Percentiles rank a stretch among this genome's conserved stretches.
Conservation (phyloP, 2,888 invertebrate species). For the Torymus texanus region DNA sequence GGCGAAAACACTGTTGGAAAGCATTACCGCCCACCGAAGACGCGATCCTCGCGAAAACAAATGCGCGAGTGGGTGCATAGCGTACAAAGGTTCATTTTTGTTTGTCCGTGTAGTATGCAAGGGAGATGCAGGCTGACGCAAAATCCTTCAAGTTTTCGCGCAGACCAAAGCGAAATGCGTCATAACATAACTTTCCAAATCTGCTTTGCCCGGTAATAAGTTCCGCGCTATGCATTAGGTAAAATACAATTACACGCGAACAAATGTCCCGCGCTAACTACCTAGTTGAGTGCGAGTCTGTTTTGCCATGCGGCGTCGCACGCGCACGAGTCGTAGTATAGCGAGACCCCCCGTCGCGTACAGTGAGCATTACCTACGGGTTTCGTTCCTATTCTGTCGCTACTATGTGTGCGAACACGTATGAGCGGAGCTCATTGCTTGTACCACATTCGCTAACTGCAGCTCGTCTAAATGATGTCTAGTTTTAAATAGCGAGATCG, state of each 20-base stretch:
- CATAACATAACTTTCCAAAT: conserved; percentile 53
- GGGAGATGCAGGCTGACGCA: conserved; percentile 9
- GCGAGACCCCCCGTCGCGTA: no score
- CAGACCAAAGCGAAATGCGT: conserved; percentile 15
- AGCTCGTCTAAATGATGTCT: background rate
- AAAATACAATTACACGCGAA: conserved; percentile 47
- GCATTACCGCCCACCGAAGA: no score
- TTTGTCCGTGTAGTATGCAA: no score
- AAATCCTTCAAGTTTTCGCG: conserved; percentile 33
- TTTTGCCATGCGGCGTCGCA: conserved; percentile 5
- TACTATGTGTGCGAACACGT: background rate
- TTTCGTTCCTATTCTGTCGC: no score
- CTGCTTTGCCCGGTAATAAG: conserved; percentile 49
- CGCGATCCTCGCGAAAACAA: no score
- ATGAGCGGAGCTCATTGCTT: background rate
- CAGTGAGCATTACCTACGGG: no score
- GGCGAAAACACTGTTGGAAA: no score
- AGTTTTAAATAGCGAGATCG: no score
- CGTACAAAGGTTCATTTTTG: no score
- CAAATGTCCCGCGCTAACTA: conserved; percentile 25
- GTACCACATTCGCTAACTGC: background rate
- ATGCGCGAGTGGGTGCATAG: no score
- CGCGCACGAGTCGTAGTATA: no score
- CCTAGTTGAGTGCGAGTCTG: conserved; percentile 31
- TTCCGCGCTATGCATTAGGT: conserved; percentile 42